These are phyloP conservation scores for Drosophila virilis DNA, from an alignment of 1,140 invertebrate species.

Conservation along the genomic window DNA sequence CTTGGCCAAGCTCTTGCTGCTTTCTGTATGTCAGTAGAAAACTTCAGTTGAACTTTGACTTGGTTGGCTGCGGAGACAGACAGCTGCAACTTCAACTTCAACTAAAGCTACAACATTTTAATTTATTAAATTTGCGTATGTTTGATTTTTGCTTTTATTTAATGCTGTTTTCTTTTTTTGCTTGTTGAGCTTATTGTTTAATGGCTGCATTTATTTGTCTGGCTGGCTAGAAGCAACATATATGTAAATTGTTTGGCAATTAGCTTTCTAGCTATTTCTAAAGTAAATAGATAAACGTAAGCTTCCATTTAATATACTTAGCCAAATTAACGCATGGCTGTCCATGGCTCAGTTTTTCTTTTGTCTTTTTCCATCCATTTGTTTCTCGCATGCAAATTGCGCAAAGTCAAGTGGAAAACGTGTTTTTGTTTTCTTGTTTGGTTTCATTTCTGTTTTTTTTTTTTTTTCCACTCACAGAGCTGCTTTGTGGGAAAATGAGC, in stretches of 20 bases:
- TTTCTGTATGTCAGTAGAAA: background rate
- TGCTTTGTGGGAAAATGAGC: slow-evolving; percentile 52
- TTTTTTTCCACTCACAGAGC: slow-evolving; percentile 38
- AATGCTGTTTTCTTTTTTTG: slow-evolving; percentile 1
- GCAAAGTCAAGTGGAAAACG: slow-evolving; percentile 45
- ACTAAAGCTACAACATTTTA: background rate
- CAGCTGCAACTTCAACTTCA: background rate
- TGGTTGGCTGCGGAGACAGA: background rate
- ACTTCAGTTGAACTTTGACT: slow-evolving; percentile 35
- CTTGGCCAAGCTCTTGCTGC: slow-evolving; percentile 18
- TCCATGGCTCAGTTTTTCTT: slow-evolving; percentile 36
- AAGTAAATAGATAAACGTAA: slow-evolving; percentile 1
- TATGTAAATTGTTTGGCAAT: slow-evolving; percentile 19
- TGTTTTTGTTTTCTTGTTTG: slow-evolving; percentile 27
- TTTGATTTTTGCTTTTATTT: background rate
- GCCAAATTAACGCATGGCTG: slow-evolving; percentile 25
- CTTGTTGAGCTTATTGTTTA: slow-evolving; percentile 16
- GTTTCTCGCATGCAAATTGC: slow-evolving; percentile 43
- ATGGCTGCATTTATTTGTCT: no score
- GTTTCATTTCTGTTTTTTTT: background rate
- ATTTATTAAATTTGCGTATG: slow-evolving; percentile 5
- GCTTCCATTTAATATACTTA: slow-evolving; percentile 12
- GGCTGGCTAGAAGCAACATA: no score
- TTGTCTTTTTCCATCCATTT: background rate
- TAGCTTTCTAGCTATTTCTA: slow-evolving; percentile 14